Conservation (phyloP, 2,888 invertebrate species). For the Conomelus anceps region DNA sequence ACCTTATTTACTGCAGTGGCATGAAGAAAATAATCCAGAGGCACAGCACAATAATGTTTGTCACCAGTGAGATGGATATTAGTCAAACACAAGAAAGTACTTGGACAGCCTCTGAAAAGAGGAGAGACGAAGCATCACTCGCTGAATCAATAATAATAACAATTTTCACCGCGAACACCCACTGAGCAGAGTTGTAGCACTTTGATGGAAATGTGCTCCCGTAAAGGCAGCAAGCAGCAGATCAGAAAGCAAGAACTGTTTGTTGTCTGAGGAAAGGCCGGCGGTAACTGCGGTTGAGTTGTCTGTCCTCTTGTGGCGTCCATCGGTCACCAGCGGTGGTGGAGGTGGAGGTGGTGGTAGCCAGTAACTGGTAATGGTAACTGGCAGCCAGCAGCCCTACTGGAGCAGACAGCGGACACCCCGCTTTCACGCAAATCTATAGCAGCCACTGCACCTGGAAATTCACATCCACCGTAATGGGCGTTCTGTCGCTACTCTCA, state of each 20-base stretch:
- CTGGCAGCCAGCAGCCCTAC: background rate
- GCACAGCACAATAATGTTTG: background rate
- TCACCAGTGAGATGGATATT: background rate
- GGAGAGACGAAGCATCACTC: background rate
- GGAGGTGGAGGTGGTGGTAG: background rate
- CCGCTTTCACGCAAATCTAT: background rate
- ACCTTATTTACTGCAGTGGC: background rate
- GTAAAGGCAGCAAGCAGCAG: background rate
- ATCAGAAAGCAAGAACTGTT: background rate
- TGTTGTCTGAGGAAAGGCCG: background rate
- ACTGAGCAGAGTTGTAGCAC: background rate
- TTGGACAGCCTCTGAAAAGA: background rate
- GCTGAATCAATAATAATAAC: background rate
- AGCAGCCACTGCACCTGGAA: background rate
- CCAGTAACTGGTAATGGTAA: no score
- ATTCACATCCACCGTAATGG: background rate
- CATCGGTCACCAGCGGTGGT: background rate
- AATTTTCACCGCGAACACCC: background rate
- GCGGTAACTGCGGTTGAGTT: no score
- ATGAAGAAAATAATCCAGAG: background rate
- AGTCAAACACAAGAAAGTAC: background rate
- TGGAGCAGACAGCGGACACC: background rate
- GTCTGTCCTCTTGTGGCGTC: background rate
- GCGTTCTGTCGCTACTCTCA: background rate
- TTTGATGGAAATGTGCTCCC: no score